phyloP scores from a whole-genome alignment of 2,888 invertebrate genomes.

The Cetonia aurata region DNA sequence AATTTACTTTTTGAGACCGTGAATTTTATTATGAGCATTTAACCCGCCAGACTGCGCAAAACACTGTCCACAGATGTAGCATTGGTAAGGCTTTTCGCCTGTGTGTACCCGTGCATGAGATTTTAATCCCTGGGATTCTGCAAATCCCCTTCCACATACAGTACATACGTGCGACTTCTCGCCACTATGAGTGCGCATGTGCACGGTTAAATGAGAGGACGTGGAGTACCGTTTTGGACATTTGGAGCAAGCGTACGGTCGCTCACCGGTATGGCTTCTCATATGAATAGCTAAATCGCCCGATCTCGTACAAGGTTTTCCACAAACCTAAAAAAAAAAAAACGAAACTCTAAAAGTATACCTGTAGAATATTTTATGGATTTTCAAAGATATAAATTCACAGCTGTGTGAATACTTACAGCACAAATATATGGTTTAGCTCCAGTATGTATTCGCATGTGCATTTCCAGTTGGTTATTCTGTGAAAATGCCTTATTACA shows the following conservation, averaged over 20 bases:
- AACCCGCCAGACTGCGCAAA: conserved; percentile 60
- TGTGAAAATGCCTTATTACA: conserved; percentile 60
- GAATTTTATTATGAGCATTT: conserved; percentile 57
- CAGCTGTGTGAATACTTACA: conserved; percentile 48
- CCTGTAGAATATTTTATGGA: too few species aligned
- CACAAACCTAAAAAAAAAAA: conserved; percentile 57
- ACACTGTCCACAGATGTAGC: conserved; percentile 57
- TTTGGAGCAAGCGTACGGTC: conserved; percentile 57
- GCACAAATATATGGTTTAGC: conserved; percentile 60
- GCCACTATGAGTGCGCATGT: conserved; percentile 59
- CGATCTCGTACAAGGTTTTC: conserved; percentile 59
- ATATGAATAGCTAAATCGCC: conserved; percentile 60
- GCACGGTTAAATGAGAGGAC: conserved; percentile 60
- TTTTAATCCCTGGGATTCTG: conserved; percentile 58
- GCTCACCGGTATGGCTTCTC: conserved; percentile 61
- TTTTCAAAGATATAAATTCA: too few species aligned
- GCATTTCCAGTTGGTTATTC: conserved; percentile 60
- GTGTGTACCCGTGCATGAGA: conserved; percentile 59
- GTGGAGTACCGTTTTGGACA: conserved; percentile 59
- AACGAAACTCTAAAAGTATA: background rate
- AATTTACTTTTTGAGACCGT: conserved; percentile 13
- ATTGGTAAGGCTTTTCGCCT: conserved; percentile 60
- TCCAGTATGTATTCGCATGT: conserved; percentile 59
- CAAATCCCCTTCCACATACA: conserved; percentile 58
- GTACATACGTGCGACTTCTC: conserved; percentile 57